phyloP scores from a whole-genome alignment of 2,888 invertebrate genomes.

The Ormyrus nitidulus region DNA sequence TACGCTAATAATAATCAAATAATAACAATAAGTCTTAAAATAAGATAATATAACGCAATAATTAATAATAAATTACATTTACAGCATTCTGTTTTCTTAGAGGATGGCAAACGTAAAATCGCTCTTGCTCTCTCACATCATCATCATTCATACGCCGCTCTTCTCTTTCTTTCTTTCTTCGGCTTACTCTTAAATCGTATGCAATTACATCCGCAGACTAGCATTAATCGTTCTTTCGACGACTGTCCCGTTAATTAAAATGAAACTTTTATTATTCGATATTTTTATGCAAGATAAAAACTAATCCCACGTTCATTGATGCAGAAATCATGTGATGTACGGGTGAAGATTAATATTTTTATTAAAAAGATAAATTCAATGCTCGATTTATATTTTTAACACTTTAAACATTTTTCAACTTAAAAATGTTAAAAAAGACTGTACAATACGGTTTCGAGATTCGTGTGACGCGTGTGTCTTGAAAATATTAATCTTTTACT shows the following conservation, averaged over 20 bases:
- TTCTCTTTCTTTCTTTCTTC: constrained; percentile 19
- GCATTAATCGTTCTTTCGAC: constrained; percentile 48
- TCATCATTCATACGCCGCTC: constrained; percentile 17
- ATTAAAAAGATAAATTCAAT: not conserved
- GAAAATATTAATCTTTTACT: constrained; percentile 43
- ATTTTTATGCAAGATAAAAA: not conserved
- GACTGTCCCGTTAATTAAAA: constrained; percentile 31
- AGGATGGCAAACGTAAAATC: constrained; percentile 24
- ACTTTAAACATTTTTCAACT: not conserved
- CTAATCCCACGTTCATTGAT: not conserved
- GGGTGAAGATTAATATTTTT: constrained; percentile 6
- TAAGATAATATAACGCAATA: constrained; percentile 34
- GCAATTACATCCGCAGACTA: constrained; percentile 48
- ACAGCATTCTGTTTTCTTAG: constrained; percentile 28
- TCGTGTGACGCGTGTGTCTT: constrained; percentile 36
- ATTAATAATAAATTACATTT: constrained; percentile 49
- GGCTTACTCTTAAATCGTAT: constrained; percentile 22
- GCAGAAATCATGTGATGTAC: not conserved
- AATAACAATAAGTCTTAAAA: constrained; percentile 48
- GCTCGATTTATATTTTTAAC: not conserved
- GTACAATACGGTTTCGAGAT: constrained; percentile 38
- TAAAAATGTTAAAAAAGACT: constrained; percentile 12
- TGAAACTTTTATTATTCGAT: not conserved
- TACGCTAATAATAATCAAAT: constrained; percentile 30
- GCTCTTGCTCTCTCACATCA: constrained; percentile 4